Base-by-base conservation (phyloP, 2,797 vertebrate genomes). In the Acomys russatus region DNA sequence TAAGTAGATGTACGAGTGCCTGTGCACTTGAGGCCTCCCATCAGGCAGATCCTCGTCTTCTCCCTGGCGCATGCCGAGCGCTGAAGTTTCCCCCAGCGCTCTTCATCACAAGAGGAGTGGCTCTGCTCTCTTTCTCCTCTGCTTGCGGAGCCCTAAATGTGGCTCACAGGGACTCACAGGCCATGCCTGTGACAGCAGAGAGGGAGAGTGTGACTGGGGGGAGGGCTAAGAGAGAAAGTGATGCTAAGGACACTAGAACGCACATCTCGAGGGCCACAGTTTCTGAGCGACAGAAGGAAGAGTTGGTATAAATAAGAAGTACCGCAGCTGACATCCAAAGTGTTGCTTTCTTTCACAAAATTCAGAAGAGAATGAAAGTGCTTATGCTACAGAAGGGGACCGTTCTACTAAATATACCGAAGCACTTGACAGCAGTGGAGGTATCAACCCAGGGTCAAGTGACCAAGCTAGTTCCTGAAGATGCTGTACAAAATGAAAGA, bases 1-100 rank as follows among this genome's bases (percentile, higher is more conserved):
- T 97, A 97, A 98, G 38, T 70, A 97, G 94, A 59, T 96, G 90
- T 95, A 88, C 86, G 94, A 97, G 92, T 97, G 90, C 86, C 95
- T 59, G 76, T 92, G 87, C 88, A 97, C 92, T 96, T 92, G 94
- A 97, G 74, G 95, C 44, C 93, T 96, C 95, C 96, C 93, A 73
- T 97, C 97, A 94, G 86, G 91, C 95, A 92, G 96, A 97, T 96
- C 95, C 94, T 93, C 93, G 4, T 79, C 96, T 91, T 96, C 95
- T 96, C 25, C 14, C 63, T 93, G 97, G 91, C 70, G 56, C 91
- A 95, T 54, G 92, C 64, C n/a, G 95, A 64, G 28, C 33, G 90
- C 80, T 63, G 71, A 18, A 80, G 64, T 80, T 96, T 97, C 49
- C 94, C 94, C 56, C 51, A 92, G 38, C 94, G 4, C 88, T 96